Base-by-base conservation (phyloP, 1,140 invertebrate genomes). In the Delia radicum region DNA sequence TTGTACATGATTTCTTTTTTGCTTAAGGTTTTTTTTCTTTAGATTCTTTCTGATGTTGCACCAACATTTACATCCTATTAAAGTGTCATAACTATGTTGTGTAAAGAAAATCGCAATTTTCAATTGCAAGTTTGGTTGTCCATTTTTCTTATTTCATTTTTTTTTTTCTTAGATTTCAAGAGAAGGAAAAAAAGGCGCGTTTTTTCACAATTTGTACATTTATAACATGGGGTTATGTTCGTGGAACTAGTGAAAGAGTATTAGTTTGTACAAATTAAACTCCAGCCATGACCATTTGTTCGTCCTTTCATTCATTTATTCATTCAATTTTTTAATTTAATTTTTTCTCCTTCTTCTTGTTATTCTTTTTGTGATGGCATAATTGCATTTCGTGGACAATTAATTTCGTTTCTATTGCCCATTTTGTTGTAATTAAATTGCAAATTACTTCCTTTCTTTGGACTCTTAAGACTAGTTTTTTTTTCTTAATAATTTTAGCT, bases 301-400 rank as follows among this genome's bases (percentile, higher is more conserved):
- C 33, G 33, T 1, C 48, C n/a, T 55, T 55, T 21, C 21, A 6
- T 55, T 18, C 46, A 21, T 55, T 55, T 55, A 18, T 12, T 48
- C 15, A 15, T 15, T 12, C 42, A n/a, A n/a, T n/a, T 18, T 67
- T 67, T 67, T 33, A 37, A 37, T 33, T 69, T 69, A 12, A 13
- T 69, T 33, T 31, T 67, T 24, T 37, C 15, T 29, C 27, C 31
- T 29, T 29, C 63, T 31, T 18, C n/a, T 24, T 33, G 2, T 18
- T 33, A 6, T 33, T 12, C 2, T n/a, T 69, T n/a, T 69, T 46
- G 65, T 24, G 46, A 75, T 72, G 67, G 80, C 82, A 84, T 84
- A 84, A 84, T 84, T 84, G 82, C 81, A 84, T 84, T 84, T 84
- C 82, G 82, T 84, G 82, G 82, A 84, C 82, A 84, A 84, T 84